These are phyloP conservation scores for Etheostoma cragini DNA, from an alignment of 2,113 vertebrate genomes.

Conservation along the genomic window DNA sequence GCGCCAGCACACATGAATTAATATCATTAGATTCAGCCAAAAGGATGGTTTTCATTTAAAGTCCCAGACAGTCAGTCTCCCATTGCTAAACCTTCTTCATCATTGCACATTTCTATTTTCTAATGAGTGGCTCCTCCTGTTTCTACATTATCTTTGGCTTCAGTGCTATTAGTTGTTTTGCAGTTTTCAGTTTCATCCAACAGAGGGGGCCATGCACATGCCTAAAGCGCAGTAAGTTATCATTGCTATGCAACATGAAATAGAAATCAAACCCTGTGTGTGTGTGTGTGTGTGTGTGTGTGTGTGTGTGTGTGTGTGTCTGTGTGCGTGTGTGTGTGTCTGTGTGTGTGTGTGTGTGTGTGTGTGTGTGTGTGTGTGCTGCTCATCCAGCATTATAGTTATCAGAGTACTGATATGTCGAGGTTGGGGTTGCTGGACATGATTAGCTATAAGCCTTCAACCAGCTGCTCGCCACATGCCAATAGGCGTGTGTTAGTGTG, in stretches of 20 bases:
- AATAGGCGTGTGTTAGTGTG: no score
- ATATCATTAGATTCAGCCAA: no score
- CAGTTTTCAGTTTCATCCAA: constrained; percentile 17
- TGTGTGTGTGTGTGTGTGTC: neutral
- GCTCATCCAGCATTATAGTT: neutral
- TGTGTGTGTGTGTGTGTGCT: constrained; percentile 1
- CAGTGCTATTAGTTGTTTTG: neutral
- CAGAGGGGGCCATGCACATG: constrained; percentile 44
- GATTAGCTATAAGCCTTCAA: neutral
- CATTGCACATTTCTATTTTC: no score
- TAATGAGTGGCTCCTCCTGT: neutral
- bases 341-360: neutral
- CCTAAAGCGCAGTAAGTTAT: neutral
- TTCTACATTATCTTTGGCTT: neutral
- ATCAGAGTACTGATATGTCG: neutral
- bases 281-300: constrained; percentile 7
- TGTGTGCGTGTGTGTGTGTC: neutral
- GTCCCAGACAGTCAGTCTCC: no score
- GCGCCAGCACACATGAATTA: no score
- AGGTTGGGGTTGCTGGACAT: neutral
- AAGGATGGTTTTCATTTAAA: no score
- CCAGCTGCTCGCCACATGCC: neutral
- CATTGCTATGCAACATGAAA: constrained; percentile 8
- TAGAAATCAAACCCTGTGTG: neutral
- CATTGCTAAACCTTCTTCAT: no score